Evolutionary conservation across 2,113 vertebrate species (phyloP), one percentile per base, ranked within the genome.

Genomic region (Entelurus aequoreus): DNA sequence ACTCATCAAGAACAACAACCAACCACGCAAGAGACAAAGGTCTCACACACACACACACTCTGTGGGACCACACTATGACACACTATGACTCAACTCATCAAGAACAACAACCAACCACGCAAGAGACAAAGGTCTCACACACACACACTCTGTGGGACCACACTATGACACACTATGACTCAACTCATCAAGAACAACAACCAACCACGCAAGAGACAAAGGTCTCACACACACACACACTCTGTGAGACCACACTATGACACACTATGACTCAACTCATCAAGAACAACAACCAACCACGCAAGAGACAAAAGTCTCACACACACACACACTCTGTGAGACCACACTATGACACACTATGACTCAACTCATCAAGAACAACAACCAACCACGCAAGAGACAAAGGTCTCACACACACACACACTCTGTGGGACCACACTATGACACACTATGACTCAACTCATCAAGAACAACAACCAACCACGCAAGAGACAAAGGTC

Each of bases 101-200:
- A 98, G 83, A 98, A 98, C 89, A 98, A 98, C 90, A 98, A 94
- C 86, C 93, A 97, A 35, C 96, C 96, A 0, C 90, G 95, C 0
- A 97, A 97, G 68, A 89, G 95, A 63, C 95, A 98, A 73, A 97
- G 95, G 94, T 96, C 52, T 52, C 42, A 51, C 47, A 38, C 5
- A 35, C 16, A 52, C 21, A 4, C 7, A 52, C 4, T n/a, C n/a
- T n/a, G n/a, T n/a, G n/a, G n/a, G n/a, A n/a, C n/a, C 2, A 28
- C 28, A 28, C 28, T 28, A 0, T 28, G 28, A 28, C 28, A 28
- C 28, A 28, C 28, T 28, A 28, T n/a, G 54, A 92, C 94, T 0
- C 89, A 98, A 80, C 92, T 98, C 14, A 98, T 98, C 88, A 98
- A 98, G 83, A 98, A 98, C 89, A 98, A 98, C 90, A 98, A 94